These are phyloP conservation scores for Hirundo rustica DNA, from an alignment of 2,797 vertebrate genomes.

Conservation along the genomic window DNA sequence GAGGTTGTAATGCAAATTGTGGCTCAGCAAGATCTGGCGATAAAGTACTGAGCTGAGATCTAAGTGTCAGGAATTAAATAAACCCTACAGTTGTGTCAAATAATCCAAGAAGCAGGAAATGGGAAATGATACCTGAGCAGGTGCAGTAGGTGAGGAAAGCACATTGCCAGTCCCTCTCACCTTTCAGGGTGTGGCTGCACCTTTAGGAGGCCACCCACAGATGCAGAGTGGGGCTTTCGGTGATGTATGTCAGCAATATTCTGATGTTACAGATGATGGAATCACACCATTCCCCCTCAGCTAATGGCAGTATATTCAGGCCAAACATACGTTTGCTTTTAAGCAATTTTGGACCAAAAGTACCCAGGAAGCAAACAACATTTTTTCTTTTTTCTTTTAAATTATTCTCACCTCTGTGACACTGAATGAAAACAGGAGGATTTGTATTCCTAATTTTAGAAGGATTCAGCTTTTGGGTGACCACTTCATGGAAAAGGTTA, in stretches of 20 bases:
- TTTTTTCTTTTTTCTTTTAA: neutral
- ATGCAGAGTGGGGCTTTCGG: neutral
- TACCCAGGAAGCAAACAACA: neutral
- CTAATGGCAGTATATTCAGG: neutral
- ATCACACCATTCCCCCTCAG: neutral
- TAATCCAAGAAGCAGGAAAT: neutral
- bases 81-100: neutral
- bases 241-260: neutral
- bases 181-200: neutral
- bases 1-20: neutral
- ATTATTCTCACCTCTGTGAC: slow-evolving; percentile 1
- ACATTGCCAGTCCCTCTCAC: neutral
- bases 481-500: neutral
- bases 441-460: slow-evolving; percentile 22
- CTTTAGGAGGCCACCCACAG: neutral
- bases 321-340: neutral
- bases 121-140: neutral
- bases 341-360: neutral
- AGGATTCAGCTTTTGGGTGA: slow-evolving; percentile 6
- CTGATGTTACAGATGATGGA: neutral
- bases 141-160: neutral
- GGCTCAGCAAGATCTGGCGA: neutral
- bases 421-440: neutral
- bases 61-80: neutral
- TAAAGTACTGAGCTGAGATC: neutral